These are phyloP conservation scores for Paramisgurnus dabryanus DNA, from an alignment of 2,113 vertebrate species.

Conservation along the genomic window DNA sequence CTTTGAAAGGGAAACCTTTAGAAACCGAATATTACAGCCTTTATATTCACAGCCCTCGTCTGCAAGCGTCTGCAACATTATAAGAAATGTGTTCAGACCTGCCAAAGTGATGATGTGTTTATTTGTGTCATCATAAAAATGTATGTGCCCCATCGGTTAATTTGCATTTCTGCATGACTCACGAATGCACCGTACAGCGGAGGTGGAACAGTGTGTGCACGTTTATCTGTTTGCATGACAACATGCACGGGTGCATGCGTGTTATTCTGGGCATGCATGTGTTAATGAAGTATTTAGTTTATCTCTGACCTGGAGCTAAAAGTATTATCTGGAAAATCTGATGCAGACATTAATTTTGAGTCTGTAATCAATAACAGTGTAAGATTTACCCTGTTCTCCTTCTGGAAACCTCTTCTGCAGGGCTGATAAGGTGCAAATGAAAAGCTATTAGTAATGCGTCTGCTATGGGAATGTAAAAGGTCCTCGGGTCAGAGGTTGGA, in stretches of 20 bases:
- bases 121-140: conserved; percentile 52
- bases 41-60: neutral
- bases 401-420: neutral
- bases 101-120: conserved; percentile 60
- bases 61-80: neutral
- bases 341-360: neutral
- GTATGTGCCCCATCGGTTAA: conserved; percentile 57
- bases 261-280: neutral
- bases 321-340: neutral
- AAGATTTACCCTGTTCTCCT: neutral
- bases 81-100: conserved; percentile 21
- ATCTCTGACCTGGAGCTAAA: neutral
- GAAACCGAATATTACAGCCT: neutral
- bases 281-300: neutral
- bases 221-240: conserved; percentile 7
- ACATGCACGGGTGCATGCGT: neutral
- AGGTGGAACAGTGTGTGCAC: conserved; percentile 52
- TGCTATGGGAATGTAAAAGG: neutral
- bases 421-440: conserved; percentile 32
- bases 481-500: neutral
- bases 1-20: neutral
- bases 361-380: conserved; percentile 7
- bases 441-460: conserved; percentile 16
- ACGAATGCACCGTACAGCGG: conserved; percentile 53
- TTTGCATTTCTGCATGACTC: conserved; percentile 60